Evolutionary conservation across 2,113 vertebrate species (phyloP).

Genomic region (Cheilinus undulatus): DNA sequence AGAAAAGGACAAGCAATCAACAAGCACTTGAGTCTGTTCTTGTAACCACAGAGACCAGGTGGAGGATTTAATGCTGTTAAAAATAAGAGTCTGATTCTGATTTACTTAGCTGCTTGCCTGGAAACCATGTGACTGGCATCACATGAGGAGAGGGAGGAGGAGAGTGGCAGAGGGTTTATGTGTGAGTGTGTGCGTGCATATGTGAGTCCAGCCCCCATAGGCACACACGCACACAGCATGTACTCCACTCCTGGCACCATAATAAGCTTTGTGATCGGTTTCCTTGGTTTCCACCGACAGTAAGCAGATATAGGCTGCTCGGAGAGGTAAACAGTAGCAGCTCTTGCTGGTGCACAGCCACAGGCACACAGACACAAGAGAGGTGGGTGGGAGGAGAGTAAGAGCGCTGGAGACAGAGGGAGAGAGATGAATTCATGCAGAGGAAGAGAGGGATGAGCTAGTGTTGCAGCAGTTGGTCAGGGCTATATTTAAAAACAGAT

Average conservation of each 20-base stretch:
- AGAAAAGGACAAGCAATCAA: conserved; percentile 34
- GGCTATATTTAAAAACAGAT: background rate
- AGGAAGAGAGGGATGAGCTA: conserved; percentile 17
- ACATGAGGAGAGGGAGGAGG: conserved; percentile 73
- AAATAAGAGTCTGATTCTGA: conserved; percentile 85
- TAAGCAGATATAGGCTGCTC: conserved; percentile 79
- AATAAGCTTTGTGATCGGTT: conserved; percentile 83
- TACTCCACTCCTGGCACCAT: conserved; percentile 64
- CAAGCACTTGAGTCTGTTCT: conserved; percentile 43
- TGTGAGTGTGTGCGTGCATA: conserved; percentile 3
- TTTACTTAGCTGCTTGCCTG: conserved; percentile 83
- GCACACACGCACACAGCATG: conserved; percentile 21
- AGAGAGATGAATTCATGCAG: conserved; percentile 40
- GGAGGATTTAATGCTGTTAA: conserved; percentile 81
- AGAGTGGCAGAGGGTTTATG: conserved; percentile 29
- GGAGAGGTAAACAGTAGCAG: conserved; percentile 74
- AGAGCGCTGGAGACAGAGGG: conserved; percentile 31
- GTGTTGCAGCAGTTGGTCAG: conserved; percentile 27
- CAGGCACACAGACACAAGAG: conserved; percentile 51
- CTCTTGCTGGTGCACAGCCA: conserved; percentile 61
- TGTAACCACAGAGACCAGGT: conserved; percentile 64
- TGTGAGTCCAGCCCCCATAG: conserved; percentile 8
- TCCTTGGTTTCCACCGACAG: conserved; percentile 81
- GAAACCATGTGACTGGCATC: conserved; percentile 86
- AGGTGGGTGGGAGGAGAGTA: conserved; percentile 39